A percentile compares a stretch with the other conserved stretches of the same genome.
Conservation (phyloP, 2,113 vertebrate species). For the Hyla sarda region DNA sequence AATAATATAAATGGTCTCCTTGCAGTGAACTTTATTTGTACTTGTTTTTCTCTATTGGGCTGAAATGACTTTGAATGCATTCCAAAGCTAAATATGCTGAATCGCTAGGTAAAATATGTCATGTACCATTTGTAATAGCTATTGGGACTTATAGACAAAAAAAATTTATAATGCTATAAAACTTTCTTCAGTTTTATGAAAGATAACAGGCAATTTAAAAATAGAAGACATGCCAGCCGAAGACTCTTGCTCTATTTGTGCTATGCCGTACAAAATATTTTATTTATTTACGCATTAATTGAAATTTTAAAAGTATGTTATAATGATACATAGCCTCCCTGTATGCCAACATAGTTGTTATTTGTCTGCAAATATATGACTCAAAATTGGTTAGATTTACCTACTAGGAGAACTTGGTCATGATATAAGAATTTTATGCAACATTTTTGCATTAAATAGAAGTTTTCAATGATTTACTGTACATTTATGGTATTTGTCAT, state of each 20-base stretch:
- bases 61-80: neutral
- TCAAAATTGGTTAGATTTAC: no score
- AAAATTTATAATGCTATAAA: neutral
- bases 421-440: no score
- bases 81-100: slow-evolving; percentile 11
- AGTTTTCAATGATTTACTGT: no score
- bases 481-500: no score
- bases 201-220: slow-evolving; percentile 1
- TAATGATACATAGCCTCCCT: neutral
- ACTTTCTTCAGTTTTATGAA: neutral
- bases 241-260: neutral
- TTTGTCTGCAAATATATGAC: no score
- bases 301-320: neutral
- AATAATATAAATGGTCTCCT: slow-evolving; percentile 24
- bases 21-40: slow-evolving; percentile 17
- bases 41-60: neutral
- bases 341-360: neutral
- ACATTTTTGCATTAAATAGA: no score
- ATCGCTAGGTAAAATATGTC: neutral
- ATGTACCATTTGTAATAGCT: neutral
- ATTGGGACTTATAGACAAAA: neutral
- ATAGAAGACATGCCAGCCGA: neutral
- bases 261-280: neutral
- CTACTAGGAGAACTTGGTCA: no score
- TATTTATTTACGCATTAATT: neutral